Percentiles rank a stretch among this genome's conserved stretches.
Conservation (phyloP, 2,797 vertebrate genomes). For the Danio aesculapii region DNA sequence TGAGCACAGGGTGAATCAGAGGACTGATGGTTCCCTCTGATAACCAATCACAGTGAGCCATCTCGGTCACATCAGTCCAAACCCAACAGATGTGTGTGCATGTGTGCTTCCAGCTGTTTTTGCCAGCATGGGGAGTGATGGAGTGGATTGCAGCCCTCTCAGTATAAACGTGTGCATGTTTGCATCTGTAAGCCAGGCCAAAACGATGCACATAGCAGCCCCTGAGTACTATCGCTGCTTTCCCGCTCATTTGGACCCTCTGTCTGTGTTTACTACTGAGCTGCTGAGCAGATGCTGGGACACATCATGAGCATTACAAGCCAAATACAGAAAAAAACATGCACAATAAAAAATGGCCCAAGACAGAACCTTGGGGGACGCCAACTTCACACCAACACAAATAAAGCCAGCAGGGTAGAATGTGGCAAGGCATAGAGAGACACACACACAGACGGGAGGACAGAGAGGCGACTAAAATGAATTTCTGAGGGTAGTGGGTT, state of each 20-base stretch:
- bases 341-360: constrained; percentile 24
- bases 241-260: not conserved
- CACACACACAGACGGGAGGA: constrained; percentile 9
- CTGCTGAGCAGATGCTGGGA: constrained; percentile 37
- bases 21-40: constrained; percentile 41
- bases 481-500: constrained; percentile 6
- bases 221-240: constrained; percentile 13
- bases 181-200: constrained; percentile 19
- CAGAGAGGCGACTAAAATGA: not conserved
- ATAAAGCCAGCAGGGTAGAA: constrained; percentile 9
- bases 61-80: constrained; percentile 20
- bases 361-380: constrained; percentile 23
- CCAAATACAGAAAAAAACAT: constrained; percentile 15
- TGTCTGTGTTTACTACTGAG: constrained; percentile 24
- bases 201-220: not conserved
- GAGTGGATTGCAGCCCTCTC: constrained; percentile 23
- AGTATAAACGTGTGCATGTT: not conserved
- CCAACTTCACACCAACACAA: constrained; percentile 11
- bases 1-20: constrained; percentile 14
- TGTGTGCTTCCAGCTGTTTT: constrained; percentile 33
- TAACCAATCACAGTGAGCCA: constrained; percentile 21
- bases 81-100: constrained; percentile 10
- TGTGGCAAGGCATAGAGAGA: constrained; percentile 14
- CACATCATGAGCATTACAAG: constrained; percentile 33
- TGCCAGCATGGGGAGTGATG: constrained; percentile 14